phyloP scores from a whole-genome alignment of 2,113 vertebrate genomes.

The Natator depressus region DNA sequence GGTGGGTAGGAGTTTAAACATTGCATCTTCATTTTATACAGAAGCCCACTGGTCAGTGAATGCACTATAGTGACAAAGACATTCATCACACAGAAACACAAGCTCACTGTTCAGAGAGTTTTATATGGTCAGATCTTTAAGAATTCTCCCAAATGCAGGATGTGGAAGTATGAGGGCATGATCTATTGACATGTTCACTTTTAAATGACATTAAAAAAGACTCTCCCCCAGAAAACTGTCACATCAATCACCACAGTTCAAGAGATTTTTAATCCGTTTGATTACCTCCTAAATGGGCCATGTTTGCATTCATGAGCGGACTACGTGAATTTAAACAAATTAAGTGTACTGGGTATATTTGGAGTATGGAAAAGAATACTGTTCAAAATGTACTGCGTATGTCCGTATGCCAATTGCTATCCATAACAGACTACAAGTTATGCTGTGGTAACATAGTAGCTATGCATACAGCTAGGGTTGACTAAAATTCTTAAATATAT shows the following conservation, averaged over 20 bases:
- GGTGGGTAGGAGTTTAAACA: slow-evolving; percentile 24
- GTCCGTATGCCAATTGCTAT: slow-evolving; percentile 1
- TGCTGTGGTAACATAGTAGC: not conserved
- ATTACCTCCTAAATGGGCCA: not conserved
- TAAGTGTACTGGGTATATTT: not conserved
- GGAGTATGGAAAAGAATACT: slow-evolving; percentile 60
- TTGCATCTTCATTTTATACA: not conserved
- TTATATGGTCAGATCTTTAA: not conserved
- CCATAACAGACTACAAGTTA: not conserved
- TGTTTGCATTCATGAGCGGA: not conserved
- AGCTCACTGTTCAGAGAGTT: not conserved
- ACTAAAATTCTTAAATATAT: not conserved
- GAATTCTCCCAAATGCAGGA: not conserved
- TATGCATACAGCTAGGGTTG: not conserved
- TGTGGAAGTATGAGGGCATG: not conserved
- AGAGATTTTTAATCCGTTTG: not conserved
- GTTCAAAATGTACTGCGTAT: slow-evolving; percentile 41
- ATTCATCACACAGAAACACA: slow-evolving; percentile 11
- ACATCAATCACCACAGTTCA: not conserved
- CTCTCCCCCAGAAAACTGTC: not conserved
- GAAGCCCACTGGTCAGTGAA: slow-evolving; percentile 27
- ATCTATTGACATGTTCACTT: not conserved
- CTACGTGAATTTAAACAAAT: not conserved
- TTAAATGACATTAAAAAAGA: not conserved
- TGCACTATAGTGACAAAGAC: slow-evolving; percentile 7